These are phyloP conservation scores for Pteruthius melanotis DNA, from an alignment of 2,113 vertebrate genomes.

Conservation along the genomic window DNA sequence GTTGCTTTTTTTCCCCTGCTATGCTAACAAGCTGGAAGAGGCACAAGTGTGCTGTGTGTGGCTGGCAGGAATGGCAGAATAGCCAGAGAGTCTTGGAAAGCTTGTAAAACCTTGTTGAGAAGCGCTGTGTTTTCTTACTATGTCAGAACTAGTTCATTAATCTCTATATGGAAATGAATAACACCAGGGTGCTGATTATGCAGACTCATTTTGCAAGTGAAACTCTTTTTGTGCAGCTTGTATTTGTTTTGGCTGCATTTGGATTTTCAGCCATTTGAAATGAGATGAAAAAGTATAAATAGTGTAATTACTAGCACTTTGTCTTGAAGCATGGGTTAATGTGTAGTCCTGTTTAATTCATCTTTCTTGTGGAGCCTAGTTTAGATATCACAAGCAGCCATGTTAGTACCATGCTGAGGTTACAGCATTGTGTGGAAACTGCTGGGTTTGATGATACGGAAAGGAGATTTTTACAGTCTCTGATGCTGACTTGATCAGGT, in stretches of 20 bases:
- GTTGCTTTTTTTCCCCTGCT: not conserved
- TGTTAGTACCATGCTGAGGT: accelerated
- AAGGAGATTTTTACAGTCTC: not conserved
- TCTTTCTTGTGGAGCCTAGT: not conserved
- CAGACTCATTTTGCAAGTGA: not conserved
- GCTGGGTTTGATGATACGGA: not conserved
- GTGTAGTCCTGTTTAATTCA: not conserved
- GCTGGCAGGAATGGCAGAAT: not conserved
- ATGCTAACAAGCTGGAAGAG: not conserved
- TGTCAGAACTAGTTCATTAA: not conserved
- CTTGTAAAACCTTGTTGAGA: not conserved
- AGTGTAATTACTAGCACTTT: not conserved
- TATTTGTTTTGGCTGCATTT: not conserved
- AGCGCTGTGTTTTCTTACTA: not conserved
- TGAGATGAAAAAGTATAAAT: not conserved
- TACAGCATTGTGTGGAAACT: not conserved
- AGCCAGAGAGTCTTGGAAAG: not conserved
- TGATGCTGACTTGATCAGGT: not conserved
- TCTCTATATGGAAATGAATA: not conserved
- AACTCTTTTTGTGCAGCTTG: not conserved
- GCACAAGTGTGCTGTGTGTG: not conserved
- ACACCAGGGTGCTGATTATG: not conserved
- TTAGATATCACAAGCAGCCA: not conserved
- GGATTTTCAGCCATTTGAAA: not conserved
- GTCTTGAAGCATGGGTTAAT: not conserved